Evolutionary conservation across 1,140 invertebrate genomes (phyloP), one percentile per base, ranked within the genome.

Genomic region (Zaprionus gabonicus): DNA sequence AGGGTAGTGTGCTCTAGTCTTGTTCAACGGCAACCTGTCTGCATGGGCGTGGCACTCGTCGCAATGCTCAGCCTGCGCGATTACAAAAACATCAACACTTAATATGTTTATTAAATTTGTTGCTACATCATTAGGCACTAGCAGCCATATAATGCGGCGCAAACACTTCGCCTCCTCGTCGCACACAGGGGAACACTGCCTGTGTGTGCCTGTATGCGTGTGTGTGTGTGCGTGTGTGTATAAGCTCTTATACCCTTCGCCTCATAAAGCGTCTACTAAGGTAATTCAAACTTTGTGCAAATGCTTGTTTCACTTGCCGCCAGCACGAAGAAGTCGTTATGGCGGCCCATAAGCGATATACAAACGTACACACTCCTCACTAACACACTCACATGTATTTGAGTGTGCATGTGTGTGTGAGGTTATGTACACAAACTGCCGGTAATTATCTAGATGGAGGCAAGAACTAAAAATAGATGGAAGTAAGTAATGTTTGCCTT

Each of bases 61-160:
- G 46, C n/a, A 38, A 38, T 38, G 4, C 46, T 27, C 36, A 31
- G 4, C 53, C 79, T 65, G 51, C 53, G 76, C 78, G 85, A 88
- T 88, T 90, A 81, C 84, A 88, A 90, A 84, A 88, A 90, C 85
- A 88, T 90, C 84, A 88, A 88, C 85, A 88, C 85, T 88, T 90
- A 88, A 88, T 88, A 88, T 91, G 86, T 91, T 90, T 90, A 91
- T 91, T 91, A 91, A 90, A 90, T 90, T 91, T 91, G 85, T 90
- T 91, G 86, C 86, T 91, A 91, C 85, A 91, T 90, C 85, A 90
- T 90, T 90, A 90, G 85, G 85, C 85, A 85, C 85, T 90, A 85
- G 86, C 85, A 85, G 76, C 76, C 85, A 80, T 88, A 80, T 85
- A 85, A 90, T 90, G 81, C 73, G 79, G 72, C 67, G 58, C 84